phyloP scores from a whole-genome alignment of 2,113 vertebrate species.

The Strix aluco region DNA sequence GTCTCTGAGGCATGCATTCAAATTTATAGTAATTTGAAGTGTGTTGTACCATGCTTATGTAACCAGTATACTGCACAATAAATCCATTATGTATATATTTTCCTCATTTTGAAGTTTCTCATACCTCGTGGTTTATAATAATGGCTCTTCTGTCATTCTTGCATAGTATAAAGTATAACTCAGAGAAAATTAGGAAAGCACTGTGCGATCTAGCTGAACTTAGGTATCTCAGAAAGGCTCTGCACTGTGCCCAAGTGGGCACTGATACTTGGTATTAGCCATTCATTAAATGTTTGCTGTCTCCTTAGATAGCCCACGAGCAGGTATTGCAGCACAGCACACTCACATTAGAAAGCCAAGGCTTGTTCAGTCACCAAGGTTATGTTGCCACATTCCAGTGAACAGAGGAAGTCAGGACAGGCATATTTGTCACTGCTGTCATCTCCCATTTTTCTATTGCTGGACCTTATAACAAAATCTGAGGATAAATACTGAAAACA shows the following conservation, averaged over 20 bases:
- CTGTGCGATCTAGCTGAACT: too few relatives aligned
- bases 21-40: background rate
- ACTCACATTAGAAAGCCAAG: background rate
- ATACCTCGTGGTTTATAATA: background rate
- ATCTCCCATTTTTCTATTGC: background rate
- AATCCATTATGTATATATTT: background rate
- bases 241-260: background rate
- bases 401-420: background rate
- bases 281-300: background rate
- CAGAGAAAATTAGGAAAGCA: background rate
- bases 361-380: background rate
- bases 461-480: background rate
- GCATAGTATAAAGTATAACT: background rate
- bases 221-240: background rate
- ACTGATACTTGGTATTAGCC: background rate
- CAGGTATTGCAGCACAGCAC: background rate
- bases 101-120: background rate
- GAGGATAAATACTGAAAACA: background rate
- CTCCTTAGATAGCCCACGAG: background rate
- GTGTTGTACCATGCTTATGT: background rate
- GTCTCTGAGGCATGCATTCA: background rate
- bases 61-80: background rate
- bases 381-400: background rate
- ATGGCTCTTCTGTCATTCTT: background rate
- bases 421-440: background rate